Percentiles rank a stretch among this genome's conserved stretches.
phyloP scores from a whole-genome alignment of 2,888 invertebrate genomes.

The Campoletis raptor region DNA sequence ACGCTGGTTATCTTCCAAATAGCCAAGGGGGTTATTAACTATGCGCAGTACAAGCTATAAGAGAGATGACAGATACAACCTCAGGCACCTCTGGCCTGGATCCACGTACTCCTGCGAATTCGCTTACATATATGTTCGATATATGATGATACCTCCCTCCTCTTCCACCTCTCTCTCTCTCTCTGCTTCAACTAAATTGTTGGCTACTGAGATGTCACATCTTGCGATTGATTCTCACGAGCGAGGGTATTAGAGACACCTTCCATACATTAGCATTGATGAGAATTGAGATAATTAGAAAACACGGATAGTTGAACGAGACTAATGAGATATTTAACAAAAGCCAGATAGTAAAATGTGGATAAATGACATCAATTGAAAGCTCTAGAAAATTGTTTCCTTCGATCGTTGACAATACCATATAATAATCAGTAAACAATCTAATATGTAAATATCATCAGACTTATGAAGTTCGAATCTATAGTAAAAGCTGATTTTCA shows the following conservation, averaged over 20 bases:
- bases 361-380: neutral
- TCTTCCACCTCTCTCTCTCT: neutral
- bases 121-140: slow-evolving; percentile 43
- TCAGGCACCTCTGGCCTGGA: slow-evolving; percentile 51
- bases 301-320: slow-evolving; percentile 1
- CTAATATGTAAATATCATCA: neutral
- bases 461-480: neutral
- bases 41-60: slow-evolving; percentile 22
- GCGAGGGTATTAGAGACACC: slow-evolving; percentile 40
- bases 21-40: slow-evolving; percentile 58
- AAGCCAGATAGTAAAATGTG: neutral
- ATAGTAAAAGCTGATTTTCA: neutral
- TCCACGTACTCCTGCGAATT: slow-evolving; percentile 56
- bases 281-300: slow-evolving; percentile 33
- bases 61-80: slow-evolving; percentile 54
- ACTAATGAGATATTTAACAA: neutral
- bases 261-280: slow-evolving; percentile 22
- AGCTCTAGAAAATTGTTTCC: neutral
- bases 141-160: slow-evolving; percentile 47
- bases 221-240: slow-evolving; percentile 56
- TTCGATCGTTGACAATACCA: no score
- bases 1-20: slow-evolving; percentile 64
- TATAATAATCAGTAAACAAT: neutral
- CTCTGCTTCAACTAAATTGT: slow-evolving; percentile 24
- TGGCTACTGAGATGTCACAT: slow-evolving; percentile 30